Base-by-base conservation (phyloP, 2,888 invertebrate species). In the Andrena bicolor region DNA sequence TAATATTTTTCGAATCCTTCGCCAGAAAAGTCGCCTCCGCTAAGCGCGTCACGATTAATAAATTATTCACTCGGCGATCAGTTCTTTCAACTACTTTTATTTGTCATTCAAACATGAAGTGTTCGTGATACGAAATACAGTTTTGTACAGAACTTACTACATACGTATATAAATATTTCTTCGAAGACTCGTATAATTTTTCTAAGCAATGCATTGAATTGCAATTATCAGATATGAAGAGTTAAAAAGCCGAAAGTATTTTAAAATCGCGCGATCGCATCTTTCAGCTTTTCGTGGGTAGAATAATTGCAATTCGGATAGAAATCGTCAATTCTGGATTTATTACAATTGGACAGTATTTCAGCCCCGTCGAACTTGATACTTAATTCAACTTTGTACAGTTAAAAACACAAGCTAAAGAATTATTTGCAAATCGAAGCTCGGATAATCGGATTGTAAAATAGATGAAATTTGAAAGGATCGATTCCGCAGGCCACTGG, bases 121-220 rank as follows among this genome's bases (percentile, higher is more conserved):
- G 68, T 87, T 81, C 86, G 84, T 84, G 58, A 83, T 84, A 86
- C 76, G 86, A 88, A 86, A 86, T 77, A 73, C 60, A 73, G 48
- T 76, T 84, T 63, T 80, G 63, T 60, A n/a, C 56, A 63, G 68
- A 83, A 82, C 77, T 58, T 49, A 51, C n/a, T 78, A 70, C 48
- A 56, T 35, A 51, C 53, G 51, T 77, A 72, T 72, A 83, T 75
- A 82, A 83, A 71, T 63, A 77, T 77, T 77, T 75, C 69, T 75
- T 69, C 51, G 41, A 64, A 73, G 48, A 60, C 61, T 58, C 53
- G 70, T 71, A 65, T 72, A 69, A 49, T 69, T 7, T 26, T 41
- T 51, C 32, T 70, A 76, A 73, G 82, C 58, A 56, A 8, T 30
- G 41, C 41, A 51, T 48, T 32, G n/a, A 63, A 80, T 35, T 53